Evolutionary conservation across 2,888 invertebrate species (phyloP), one percentile per base, ranked within the genome.

Genomic region (Ecliptopera silaceata): DNA sequence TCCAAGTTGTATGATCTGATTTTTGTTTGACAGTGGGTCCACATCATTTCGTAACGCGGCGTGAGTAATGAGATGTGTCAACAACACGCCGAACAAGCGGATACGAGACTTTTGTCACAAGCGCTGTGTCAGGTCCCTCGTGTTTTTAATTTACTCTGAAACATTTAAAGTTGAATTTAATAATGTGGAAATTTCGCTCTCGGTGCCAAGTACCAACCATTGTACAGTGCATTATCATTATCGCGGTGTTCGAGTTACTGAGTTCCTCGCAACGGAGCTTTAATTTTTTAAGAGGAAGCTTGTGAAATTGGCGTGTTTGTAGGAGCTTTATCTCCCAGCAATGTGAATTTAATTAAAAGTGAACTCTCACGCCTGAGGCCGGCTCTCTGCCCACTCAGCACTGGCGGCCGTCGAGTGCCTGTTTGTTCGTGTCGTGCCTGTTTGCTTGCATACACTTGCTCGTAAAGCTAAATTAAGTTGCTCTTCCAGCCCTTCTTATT

Each of bases 261-360:
- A n/a, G n/a, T n/a, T n/a, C 10, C 26, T 67, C 64, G 64, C 66
- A 63, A 54, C 62, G 56, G 70, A 65, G 65, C 61, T 74, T 74
- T 59, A 76, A 79, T 77, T 74, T 78, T 79, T 71, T 67, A 75
- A 67, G 67, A 57, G 66, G 62, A 66, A 68, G 61, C 65, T 70
- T 57, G 52, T 53, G 76, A 78, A 80, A 78, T 74, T 67, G 32
- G 52, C 11, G 43, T 45, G 45, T 50, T 36, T 18, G 39, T 43
- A 31, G 26, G 48, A 52, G 52, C 11, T 48, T 51, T 52, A 74
- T 77, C 56, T 47, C 51, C 32, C 31, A 15, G 22, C 74, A 69
- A 77, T 73, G 75, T 77, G 79, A 70, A 80, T 83, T 84, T 84
- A 82, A 85, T 86, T 85, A 83, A 86, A 86, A 79, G 70, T 72